These are phyloP conservation scores for Macquaria australasica DNA, from an alignment of 2,113 vertebrate species.

Conservation along the genomic window DNA sequence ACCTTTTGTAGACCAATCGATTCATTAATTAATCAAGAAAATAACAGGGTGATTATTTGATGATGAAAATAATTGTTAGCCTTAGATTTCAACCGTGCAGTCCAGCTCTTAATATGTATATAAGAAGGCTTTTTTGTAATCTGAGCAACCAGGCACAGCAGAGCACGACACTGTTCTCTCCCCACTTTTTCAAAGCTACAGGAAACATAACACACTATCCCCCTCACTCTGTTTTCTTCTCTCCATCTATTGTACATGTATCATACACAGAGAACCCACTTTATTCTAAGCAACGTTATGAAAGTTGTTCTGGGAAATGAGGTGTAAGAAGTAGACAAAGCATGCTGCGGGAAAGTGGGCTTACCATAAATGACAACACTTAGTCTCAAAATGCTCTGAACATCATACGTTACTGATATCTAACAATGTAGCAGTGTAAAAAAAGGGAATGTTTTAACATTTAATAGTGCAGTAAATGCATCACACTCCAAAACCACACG, in stretches of 20 bases:
- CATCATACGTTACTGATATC: slow-evolving; percentile 22
- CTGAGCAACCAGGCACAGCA: neutral
- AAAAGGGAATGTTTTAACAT: neutral
- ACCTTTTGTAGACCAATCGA: neutral
- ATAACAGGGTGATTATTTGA: neutral
- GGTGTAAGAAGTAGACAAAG: too few species aligned
- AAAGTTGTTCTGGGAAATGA: too few species aligned
- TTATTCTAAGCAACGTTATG: too few species aligned
- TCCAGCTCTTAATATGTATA: neutral
- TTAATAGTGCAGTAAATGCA: neutral
- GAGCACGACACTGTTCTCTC: neutral
- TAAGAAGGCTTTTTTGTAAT: neutral
- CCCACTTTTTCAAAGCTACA: neutral
- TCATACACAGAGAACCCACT: neutral
- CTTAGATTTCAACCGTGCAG: neutral
- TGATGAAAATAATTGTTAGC: neutral
- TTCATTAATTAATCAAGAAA: neutral
- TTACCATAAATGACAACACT: slow-evolving; percentile 9
- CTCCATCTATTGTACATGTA: neutral
- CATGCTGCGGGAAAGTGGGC: too few species aligned
- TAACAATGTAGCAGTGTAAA: slow-evolving; percentile 2
- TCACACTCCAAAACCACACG: slow-evolving; percentile 9
- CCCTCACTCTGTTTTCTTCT: neutral
- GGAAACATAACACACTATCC: neutral
- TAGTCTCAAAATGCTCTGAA: slow-evolving; percentile 23